Percentiles rank a stretch among this genome's conserved stretches.
Conservation (phyloP, 2,888 invertebrate genomes). For the Strigamia maritima region DNA sequence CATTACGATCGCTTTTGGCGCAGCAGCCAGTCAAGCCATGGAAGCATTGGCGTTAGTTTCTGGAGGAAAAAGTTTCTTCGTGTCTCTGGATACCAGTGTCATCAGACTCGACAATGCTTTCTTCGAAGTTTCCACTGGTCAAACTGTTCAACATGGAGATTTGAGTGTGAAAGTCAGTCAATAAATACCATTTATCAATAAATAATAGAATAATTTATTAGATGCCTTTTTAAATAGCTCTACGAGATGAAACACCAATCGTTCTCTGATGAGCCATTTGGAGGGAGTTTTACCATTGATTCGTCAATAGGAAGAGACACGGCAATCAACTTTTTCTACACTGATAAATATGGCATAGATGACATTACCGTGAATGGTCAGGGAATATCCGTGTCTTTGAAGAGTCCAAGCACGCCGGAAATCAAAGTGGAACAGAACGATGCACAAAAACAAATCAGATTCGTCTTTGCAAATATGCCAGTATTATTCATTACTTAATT, state of each 20-base stretch:
- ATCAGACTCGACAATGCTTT: constrained; percentile 22
- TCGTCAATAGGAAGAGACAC: constrained; percentile 33
- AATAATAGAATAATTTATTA: too few species aligned
- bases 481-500: not conserved
- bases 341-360: not conserved
- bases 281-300: constrained; percentile 9
- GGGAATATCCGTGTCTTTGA: not conserved
- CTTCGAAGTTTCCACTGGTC: not conserved
- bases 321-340: not conserved
- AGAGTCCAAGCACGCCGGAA: not conserved
- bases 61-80: constrained; percentile 28
- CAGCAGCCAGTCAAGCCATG: not conserved
- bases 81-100: not conserved
- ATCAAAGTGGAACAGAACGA: not conserved
- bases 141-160: not conserved
- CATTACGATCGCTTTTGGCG: constrained; percentile 39
- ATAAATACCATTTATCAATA: not conserved
- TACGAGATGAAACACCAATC: not conserved
- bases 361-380: constrained; percentile 20
- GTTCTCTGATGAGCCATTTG: not conserved
- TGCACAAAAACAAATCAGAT: not conserved
- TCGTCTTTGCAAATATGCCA: not conserved
- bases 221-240: not conserved
- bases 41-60: not conserved
- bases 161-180: constrained; percentile 1